Base-by-base conservation (phyloP, 2,113 vertebrate genomes). In the Sylvietta virens region DNA sequence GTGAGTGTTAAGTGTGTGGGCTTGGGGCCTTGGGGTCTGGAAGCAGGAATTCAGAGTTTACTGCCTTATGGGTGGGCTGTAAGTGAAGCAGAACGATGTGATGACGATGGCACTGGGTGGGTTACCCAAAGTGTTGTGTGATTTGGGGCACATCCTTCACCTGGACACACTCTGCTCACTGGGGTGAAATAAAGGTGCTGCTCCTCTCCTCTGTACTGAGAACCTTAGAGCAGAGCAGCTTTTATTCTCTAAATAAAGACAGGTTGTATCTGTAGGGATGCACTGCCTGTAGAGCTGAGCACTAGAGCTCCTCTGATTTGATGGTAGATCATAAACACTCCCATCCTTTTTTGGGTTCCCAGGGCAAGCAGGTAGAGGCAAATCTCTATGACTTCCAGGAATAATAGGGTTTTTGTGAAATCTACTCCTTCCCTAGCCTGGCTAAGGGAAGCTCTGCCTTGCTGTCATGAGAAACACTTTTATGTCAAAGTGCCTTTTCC, bases 31-130 rank as follows among this genome's bases (percentile, higher is more conserved):
- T 40, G 17, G 20, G 51, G 65, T 44, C 54, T 89, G 44, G 51
- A 77, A 84, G 35, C n/a, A 72, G 48, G 6, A 26, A 44, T 54
- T 83, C 1, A 2, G 57, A 50, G 30, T 53, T 86, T 91, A 5
- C 27, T 91, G 69, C 24, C 31, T 50, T n/a, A 3, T 7, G 17
- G 28, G 7, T 1, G 3, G 61, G 39, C 51, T 84, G n/a, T 35
- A 33, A n/a, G 45, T 15, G 39, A 69, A 48, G 37, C 31, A 82
- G 69, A 60, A 48, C 0, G 7, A 48, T 35, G n/a, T 37, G 28
- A 8, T 42, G 54, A 33, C 0, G 2, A 44, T 2, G 6, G 30
- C 30, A 13, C 7, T 3, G n/a, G 11, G 21, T 61, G 48, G 17
- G n/a, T 79, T 51, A 56, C 37, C 19, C 53, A 72, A 37, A 48